Percentiles rank a stretch among this genome's conserved stretches.
Evolutionary conservation across 2,888 invertebrate species (phyloP).

Genomic region (Maniola hyperantus): DNA sequence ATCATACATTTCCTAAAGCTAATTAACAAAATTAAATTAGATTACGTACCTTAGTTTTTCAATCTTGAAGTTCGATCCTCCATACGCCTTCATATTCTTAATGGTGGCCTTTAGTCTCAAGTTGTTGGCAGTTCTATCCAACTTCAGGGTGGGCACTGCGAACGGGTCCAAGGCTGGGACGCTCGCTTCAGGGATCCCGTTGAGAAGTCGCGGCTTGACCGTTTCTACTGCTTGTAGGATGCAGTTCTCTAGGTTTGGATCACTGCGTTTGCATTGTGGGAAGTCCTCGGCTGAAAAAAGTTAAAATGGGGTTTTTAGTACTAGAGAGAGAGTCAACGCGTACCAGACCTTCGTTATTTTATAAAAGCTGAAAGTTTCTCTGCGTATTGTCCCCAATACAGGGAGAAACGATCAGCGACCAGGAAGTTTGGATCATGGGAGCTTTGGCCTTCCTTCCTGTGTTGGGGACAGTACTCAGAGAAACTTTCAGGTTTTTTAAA

Average conservation of each 20-base stretch:
- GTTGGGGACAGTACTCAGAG: too few relatives aligned
- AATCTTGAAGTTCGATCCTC: slow-evolving; percentile 84
- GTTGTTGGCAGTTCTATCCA: slow-evolving; percentile 87
- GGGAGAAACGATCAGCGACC: too few relatives aligned
- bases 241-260: slow-evolving; percentile 85
- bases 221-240: slow-evolving; percentile 82
- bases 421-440: too few relatives aligned
- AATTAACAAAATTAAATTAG: too few relatives aligned
- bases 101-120: slow-evolving; percentile 86
- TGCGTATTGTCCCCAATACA: too few relatives aligned
- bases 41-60: slow-evolving; percentile 85
- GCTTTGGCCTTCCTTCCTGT: too few relatives aligned
- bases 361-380: too few relatives aligned
- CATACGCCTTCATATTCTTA: slow-evolving; percentile 84
- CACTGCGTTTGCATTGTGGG: slow-evolving; percentile 83
- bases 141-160: slow-evolving; percentile 84
- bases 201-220: slow-evolving; percentile 79
- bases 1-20: too few relatives aligned
- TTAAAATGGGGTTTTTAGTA: slow-evolving; percentile 12
- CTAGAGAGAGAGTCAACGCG: too few relatives aligned
- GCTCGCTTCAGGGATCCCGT: slow-evolving; percentile 85
- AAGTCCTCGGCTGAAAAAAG: slow-evolving; percentile 81
- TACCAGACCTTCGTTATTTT: too few relatives aligned
- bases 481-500: too few relatives aligned
- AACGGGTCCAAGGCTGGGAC: slow-evolving; percentile 88